phyloP scores from a whole-genome alignment of 2,113 vertebrate genomes.

The Cebidichthys violaceus region DNA sequence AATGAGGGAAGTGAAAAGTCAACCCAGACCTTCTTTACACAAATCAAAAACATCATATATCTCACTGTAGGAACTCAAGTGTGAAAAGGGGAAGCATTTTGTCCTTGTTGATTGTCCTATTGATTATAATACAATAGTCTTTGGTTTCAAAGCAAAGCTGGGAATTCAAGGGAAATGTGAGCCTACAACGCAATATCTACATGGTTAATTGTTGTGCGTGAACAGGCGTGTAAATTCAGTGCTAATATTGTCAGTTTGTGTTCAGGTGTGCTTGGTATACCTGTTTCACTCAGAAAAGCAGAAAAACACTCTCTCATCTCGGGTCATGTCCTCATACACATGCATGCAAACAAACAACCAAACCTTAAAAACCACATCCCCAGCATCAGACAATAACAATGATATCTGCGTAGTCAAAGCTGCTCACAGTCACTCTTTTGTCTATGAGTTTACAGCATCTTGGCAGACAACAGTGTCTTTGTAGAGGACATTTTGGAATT shows the following conservation, averaged over 20 bases:
- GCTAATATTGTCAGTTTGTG: background rate
- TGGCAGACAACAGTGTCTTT: background rate
- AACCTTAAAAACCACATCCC: no score
- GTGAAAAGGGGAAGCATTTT: background rate
- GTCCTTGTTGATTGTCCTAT: background rate
- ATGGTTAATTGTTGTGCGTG: constrained; percentile 16
- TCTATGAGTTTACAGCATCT: background rate
- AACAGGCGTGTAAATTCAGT: constrained; percentile 28
- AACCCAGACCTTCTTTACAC: background rate
- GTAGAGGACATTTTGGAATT: no score
- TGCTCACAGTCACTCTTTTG: background rate
- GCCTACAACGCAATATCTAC: background rate
- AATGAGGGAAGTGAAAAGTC: background rate
- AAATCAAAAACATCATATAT: background rate
- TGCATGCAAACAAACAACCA: background rate
- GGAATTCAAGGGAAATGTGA: constrained; percentile 54
- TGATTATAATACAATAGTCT: constrained; percentile 16
- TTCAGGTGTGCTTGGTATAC: background rate
- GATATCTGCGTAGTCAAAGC: no score
- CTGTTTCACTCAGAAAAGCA: constrained; percentile 9
- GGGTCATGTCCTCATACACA: no score
- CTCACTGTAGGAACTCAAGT: background rate
- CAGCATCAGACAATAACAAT: no score
- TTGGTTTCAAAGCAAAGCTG: constrained; percentile 55
- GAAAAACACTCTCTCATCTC: background rate